Evolutionary conservation across 2,888 invertebrate genomes (phyloP), one percentile per base, ranked within the genome.

Genomic region (Thereva nobilitata): DNA sequence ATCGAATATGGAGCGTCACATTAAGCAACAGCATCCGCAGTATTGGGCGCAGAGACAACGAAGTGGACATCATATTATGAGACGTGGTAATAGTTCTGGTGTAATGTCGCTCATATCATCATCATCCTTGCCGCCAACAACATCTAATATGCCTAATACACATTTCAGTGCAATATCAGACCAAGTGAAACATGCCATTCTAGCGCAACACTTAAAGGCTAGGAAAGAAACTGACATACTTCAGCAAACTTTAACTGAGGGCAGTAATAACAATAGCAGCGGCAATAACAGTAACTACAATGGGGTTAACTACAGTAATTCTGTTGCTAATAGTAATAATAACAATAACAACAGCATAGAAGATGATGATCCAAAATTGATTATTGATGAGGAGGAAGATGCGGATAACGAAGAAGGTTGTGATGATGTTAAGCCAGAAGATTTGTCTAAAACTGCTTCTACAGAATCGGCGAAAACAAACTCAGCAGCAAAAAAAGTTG

Each of bases 1-100:
- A n/a, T 94, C 94, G 7, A 95, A 96, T 74, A 95, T 95, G 93
- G 95, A 95, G 78, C 85, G 95, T 0, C 96, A 96, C 74, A 92
- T 95, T 3, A 95, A 95, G 76, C 94, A 95, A 74, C 95, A 95
- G 73, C 96, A 96, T 82, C 95, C 95, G 0, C 91, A 93, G 70
- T 90, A 87, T 76, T 95, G 94, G 90, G 91, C 91, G 63, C 90
- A 92, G 71, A 83, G 92, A 47, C 89, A 92, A 73, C 81, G 88
- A 37, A 84, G 84, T 3, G 85, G 85, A 0, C 84, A 86, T 50
- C 80, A 79, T 53, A 75, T 79, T 41, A 76, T 81, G 76, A 77
- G 73, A n/a, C 69, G 81, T 4, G 75, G 76, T 1, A 76, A 75
- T 8, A 74, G 71, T 59, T 47, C 45, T 9, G 34, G 50, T 5